Base-by-base conservation (phyloP, 2,113 vertebrate species). In the Conger conger region DNA sequence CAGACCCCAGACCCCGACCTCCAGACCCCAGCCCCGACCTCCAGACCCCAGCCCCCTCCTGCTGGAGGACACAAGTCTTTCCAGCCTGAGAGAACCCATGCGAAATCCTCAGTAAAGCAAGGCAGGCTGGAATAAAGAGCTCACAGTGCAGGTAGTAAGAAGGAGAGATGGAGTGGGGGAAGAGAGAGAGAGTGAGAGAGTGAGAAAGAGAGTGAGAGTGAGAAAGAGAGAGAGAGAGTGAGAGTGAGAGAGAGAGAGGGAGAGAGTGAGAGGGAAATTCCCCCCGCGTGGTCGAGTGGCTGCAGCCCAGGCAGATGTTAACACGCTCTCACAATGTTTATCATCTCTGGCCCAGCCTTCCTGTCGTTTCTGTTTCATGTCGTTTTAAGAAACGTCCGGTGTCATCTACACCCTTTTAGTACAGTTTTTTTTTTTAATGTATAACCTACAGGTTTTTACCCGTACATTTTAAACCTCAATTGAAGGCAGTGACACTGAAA, bases 211-310 rank as follows among this genome's bases (percentile, higher is more conserved):
- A 76, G 86, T 53, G 36, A 80, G 83, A 89, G 86, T 81, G 76
- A n/a, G 40, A 1, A 11, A n/a, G 37, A 3, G 42, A 23, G 79
- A 60, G 86, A 53, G 88, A 88, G 82, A 80, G 89, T 92, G 89
- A 88, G 57, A 83, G 90, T 82, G 91, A 86, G 86, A n/a, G 83
- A 88, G 87, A 1, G 83, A 82, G 89, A 91, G 89, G 88, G 45
- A 81, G 90, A 81, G 91, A 86, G 86, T 5, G 42, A 23, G 87
- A 30, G 68, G 45, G 79, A 30, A 50, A 6, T 53, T 30, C 42
- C 27, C 79, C 9, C 38, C 18, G 5, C 37, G 76, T 78, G 76
- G 18, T 78, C 38, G 36, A 78, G 76, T 7, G 68, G 68, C n/a
- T 11, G n/a, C 3, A 20, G 38, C 76, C 3, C 1, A 17, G 79